Percentiles rank a stretch among this genome's conserved stretches.
Evolutionary conservation across 1,140 invertebrate species (phyloP).

Genomic region (Holcopasites calliopsidis): DNA sequence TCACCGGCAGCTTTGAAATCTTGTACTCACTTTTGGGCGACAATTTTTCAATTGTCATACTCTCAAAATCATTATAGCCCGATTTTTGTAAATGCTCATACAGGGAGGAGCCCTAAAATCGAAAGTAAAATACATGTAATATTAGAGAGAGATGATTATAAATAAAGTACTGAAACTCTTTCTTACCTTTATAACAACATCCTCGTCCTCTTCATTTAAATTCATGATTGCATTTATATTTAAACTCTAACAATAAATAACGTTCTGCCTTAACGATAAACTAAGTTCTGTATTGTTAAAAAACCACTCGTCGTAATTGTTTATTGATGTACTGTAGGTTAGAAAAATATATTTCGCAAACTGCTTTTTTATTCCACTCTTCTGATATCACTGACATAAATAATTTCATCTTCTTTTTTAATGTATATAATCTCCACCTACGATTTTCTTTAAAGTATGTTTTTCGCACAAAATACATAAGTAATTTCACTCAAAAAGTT

Average conservation of each 20-base stretch:
- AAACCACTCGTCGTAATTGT: background rate
- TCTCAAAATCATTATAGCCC: slow-evolving; percentile 74
- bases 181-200: slow-evolving; percentile 68
- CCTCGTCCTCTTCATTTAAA: slow-evolving; percentile 60
- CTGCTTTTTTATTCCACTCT: background rate
- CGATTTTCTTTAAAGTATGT: background rate
- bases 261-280: background rate
- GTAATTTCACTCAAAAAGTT: background rate
- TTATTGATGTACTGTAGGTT: background rate
- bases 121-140: background rate
- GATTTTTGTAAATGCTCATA: slow-evolving; percentile 66
- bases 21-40: slow-evolving; percentile 3
- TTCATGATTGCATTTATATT: slow-evolving; percentile 23
- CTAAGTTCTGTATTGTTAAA: background rate
- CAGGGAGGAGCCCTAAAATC: slow-evolving; percentile 70
- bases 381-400: background rate
- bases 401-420: background rate
- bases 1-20: slow-evolving; percentile 25
- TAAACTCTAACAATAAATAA: background rate
- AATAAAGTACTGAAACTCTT: background rate
- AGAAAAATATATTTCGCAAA: background rate
- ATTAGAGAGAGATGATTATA: background rate
- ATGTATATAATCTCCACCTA: background rate
- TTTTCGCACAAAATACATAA: background rate
- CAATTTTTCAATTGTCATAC: slow-evolving; percentile 43